phyloP scores from a whole-genome alignment of 2,888 invertebrate species.

The Eulithis prunata region DNA sequence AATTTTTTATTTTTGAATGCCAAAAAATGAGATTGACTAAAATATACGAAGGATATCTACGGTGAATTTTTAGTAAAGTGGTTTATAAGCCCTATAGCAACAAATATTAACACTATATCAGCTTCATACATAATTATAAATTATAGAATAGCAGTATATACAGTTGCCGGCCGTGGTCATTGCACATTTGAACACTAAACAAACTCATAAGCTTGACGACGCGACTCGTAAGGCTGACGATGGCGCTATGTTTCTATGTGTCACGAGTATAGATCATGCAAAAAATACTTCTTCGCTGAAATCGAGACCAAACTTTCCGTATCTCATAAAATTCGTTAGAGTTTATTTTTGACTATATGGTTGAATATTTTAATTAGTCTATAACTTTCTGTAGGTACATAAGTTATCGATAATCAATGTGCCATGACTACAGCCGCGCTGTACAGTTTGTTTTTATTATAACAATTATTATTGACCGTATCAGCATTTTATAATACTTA shows the following conservation, averaged over 20 bases:
- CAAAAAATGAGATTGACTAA: too few relatives aligned
- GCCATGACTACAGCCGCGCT: conserved; percentile 5
- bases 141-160: not conserved
- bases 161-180: not conserved
- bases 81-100: not conserved
- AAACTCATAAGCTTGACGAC: too few relatives aligned
- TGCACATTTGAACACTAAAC: not conserved
- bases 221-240: too few relatives aligned
- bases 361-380: too few relatives aligned
- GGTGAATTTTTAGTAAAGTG: not conserved
- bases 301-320: not conserved
- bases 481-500: conserved; percentile 10
- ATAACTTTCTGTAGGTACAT: not conserved
- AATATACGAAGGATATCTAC: not conserved
- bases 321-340: too few relatives aligned
- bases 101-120: not conserved
- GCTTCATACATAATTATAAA: not conserved
- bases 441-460: not conserved
- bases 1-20: too few relatives aligned
- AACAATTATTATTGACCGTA: conserved; percentile 13
- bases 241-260: too few relatives aligned
- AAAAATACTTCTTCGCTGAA: too few relatives aligned
- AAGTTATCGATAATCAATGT: not conserved
- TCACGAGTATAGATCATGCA: too few relatives aligned
- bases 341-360: too few relatives aligned